phyloP scores from a whole-genome alignment of 2,888 invertebrate genomes.

The Drosophila pseudotakahashii region DNA sequence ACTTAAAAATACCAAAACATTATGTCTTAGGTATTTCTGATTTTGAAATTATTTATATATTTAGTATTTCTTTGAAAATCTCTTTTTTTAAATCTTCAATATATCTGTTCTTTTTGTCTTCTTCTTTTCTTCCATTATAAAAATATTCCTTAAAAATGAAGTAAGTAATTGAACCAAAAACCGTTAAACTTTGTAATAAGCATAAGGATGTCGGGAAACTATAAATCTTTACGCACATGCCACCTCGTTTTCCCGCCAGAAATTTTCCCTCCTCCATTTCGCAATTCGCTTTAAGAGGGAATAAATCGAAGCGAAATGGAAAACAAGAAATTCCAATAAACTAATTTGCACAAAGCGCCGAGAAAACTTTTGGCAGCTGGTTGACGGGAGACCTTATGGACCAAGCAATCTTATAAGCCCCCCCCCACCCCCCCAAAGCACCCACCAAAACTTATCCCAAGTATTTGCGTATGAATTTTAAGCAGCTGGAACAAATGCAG shows the following conservation, averaged over 20 bases:
- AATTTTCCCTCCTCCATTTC: neutral
- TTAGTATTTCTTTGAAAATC: too few species aligned
- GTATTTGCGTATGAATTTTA: conserved; percentile 77
- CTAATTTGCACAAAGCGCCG: conserved; percentile 80
- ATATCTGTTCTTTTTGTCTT: too few species aligned
- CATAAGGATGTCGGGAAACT: conserved; percentile 1
- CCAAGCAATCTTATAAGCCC: neutral
- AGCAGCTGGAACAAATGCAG: conserved; percentile 70
- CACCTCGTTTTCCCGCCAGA: neutral
- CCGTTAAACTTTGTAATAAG: neutral
- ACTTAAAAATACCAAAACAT: too few species aligned
- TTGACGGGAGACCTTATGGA: conserved; percentile 28
- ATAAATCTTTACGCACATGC: conserved; percentile 17
- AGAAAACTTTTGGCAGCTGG: conserved; percentile 52
- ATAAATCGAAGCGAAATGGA: conserved; percentile 56
- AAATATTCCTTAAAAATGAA: neutral
- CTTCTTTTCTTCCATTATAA: too few species aligned
- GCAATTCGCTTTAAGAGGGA: conserved; percentile 16
- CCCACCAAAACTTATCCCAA: conserved; percentile 5
- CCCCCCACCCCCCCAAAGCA: neutral
- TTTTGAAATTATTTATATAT: too few species aligned
- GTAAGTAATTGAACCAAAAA: neutral
- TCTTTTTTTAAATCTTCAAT: too few species aligned
- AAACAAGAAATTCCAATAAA: conserved; percentile 81
- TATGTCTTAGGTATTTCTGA: too few species aligned